Evolutionary conservation across 2,113 vertebrate genomes (phyloP).

Genomic region (Casuarius casuarius): DNA sequence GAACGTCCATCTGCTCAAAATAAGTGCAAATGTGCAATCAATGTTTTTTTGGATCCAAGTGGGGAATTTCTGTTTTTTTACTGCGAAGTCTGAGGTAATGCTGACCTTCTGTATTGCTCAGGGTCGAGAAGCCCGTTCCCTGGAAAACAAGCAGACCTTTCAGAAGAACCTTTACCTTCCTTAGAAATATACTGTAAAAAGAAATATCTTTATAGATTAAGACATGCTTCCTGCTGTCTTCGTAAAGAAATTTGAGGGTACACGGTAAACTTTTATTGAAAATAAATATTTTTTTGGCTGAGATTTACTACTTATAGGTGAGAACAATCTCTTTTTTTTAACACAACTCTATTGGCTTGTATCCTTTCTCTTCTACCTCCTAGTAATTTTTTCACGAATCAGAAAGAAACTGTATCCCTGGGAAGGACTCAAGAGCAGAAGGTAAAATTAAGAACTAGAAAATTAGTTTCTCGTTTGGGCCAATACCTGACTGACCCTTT

Average conservation of each 20-base stretch:
- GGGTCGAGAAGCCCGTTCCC: not conserved
- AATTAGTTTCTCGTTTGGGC: conserved; percentile 42
- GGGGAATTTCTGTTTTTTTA: not conserved
- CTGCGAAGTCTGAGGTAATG: not conserved
- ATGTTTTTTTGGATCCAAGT: not conserved
- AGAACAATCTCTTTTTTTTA: conserved; percentile 56
- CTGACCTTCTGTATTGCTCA: not conserved
- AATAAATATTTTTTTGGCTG: conserved; percentile 48
- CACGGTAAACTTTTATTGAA: conserved; percentile 53
- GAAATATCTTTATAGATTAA: not conserved
- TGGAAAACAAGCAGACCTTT: not conserved
- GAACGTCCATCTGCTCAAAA: not conserved
- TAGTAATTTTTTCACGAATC: not conserved
- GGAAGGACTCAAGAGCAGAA: conserved; percentile 11
- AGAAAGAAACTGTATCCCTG: not conserved
- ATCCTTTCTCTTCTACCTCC: not conserved
- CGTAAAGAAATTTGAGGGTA: conserved; percentile 28
- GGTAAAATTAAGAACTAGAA: conserved; percentile 54
- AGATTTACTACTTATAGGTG: conserved; percentile 19
- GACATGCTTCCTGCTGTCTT: conserved; percentile 40
- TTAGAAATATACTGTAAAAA: not conserved
- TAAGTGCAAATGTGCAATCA: not conserved
- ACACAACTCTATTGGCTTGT: not conserved
- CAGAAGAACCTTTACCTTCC: not conserved
- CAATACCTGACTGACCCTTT: conserved; percentile 78